Percentiles rank a stretch among this genome's conserved stretches.
Conservation (phyloP, 2,888 invertebrate species). For the Suillia variegata region DNA sequence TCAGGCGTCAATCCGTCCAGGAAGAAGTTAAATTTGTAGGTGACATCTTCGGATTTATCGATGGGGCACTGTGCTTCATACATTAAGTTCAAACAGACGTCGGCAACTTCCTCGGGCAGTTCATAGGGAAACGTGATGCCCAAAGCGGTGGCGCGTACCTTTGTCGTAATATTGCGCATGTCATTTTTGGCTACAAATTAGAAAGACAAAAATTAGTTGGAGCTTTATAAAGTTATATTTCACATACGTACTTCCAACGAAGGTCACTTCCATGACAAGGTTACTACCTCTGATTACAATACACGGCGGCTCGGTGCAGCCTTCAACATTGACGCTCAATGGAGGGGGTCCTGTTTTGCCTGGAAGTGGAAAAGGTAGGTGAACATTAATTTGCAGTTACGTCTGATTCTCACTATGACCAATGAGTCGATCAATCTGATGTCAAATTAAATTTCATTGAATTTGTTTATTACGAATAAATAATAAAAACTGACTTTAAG, state of each 20-base stretch:
- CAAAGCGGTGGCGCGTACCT: constrained; percentile 47
- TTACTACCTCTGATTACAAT: constrained; percentile 43
- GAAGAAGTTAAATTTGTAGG: constrained; percentile 51
- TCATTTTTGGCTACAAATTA: constrained; percentile 37
- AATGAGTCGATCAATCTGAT: too few relatives aligned
- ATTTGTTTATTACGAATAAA: too few relatives aligned
- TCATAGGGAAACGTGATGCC: constrained; percentile 49
- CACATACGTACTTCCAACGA: constrained; percentile 46
- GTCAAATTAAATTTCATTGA: too few relatives aligned
- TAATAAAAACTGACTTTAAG: too few relatives aligned
- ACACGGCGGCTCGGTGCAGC: constrained; percentile 49
- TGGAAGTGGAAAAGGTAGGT: too few relatives aligned
- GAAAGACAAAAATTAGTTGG: not conserved
- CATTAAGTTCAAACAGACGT: constrained; percentile 49
- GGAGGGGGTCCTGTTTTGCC: constrained; percentile 35
- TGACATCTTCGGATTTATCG: constrained; percentile 47
- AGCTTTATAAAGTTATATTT: too few relatives aligned
- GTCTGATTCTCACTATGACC: too few relatives aligned
- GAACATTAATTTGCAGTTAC: too few relatives aligned
- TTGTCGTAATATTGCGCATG: constrained; percentile 37
- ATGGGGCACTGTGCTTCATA: constrained; percentile 53
- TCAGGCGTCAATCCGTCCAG: constrained; percentile 49
- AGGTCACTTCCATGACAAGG: constrained; percentile 49
- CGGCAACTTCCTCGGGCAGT: constrained; percentile 44
- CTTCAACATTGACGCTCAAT: constrained; percentile 38